These are phyloP conservation scores for Polydrusus tereticollis DNA, from an alignment of 2,888 invertebrate genomes.

Conservation along the genomic window DNA sequence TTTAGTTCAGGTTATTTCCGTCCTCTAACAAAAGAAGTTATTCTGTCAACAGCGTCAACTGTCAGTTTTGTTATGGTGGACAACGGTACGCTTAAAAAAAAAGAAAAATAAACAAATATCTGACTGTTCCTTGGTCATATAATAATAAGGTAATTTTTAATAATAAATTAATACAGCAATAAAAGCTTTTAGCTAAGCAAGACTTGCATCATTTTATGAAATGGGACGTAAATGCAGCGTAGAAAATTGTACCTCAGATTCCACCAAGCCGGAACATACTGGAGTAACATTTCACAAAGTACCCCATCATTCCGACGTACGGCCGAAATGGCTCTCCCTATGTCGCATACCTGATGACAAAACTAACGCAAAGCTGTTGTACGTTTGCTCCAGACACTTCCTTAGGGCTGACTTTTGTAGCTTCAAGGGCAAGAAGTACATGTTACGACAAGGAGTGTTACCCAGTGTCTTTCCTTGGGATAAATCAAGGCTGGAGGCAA, in stretches of 20 bases:
- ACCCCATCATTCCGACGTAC: conserved; percentile 74
- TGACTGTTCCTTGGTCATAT: too few relatives aligned
- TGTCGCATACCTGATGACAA: conserved; percentile 72
- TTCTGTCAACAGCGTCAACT: too few relatives aligned
- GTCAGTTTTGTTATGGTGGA: too few relatives aligned
- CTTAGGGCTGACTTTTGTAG: conserved; percentile 79
- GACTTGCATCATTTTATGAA: not conserved
- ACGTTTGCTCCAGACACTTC: conserved; percentile 84
- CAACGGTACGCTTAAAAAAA: too few relatives aligned
- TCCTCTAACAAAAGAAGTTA: too few relatives aligned
- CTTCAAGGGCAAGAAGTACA: conserved; percentile 78
- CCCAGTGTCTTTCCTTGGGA: conserved; percentile 81
- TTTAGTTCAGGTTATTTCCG: too few relatives aligned
- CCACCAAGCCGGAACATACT: conserved; percentile 73
- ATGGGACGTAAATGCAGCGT: conserved; percentile 78
- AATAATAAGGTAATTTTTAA: too few relatives aligned
- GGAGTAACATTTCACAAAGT: conserved; percentile 84
- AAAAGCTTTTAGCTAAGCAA: not conserved
- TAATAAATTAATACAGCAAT: too few relatives aligned
- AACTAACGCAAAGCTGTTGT: conserved; percentile 71
- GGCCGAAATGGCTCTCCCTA: conserved; percentile 76
- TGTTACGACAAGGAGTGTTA: conserved; percentile 78
- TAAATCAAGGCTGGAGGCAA: conserved; percentile 61
- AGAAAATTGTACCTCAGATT: conserved; percentile 74
- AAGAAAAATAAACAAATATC: too few relatives aligned